phyloP scores from a whole-genome alignment of 2,113 vertebrate genomes.

The Lamprologus tigripictilis region DNA sequence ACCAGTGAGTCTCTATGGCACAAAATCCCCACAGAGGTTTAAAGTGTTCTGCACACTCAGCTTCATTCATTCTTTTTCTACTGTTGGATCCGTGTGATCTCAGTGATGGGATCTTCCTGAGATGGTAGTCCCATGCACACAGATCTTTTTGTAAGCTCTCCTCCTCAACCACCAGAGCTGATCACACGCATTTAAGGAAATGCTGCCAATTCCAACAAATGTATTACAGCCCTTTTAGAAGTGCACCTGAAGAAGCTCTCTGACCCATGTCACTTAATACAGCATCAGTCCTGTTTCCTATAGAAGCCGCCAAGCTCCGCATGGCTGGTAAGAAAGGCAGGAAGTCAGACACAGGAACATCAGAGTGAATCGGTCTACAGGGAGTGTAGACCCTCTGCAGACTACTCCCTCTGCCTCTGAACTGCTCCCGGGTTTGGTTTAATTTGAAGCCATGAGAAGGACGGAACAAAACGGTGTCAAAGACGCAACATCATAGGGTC shows the following conservation, averaged over 20 bases:
- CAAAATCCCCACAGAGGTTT: neutral
- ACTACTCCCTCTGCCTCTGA: neutral
- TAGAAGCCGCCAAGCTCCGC: rapidly evolving
- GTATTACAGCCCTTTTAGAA: neutral
- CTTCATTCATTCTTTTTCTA: neutral
- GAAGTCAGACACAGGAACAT: neutral
- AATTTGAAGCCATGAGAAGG: neutral
- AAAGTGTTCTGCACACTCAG: neutral
- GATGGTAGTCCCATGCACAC: neutral
- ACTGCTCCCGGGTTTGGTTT: neutral
- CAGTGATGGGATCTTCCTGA: neutral
- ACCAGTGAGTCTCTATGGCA: neutral
- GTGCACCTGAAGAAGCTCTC: neutral
- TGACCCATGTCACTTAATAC: neutral
- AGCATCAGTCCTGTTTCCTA: neutral
- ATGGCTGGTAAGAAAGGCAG: neutral
- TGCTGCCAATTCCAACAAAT: neutral
- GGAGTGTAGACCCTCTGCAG: neutral
- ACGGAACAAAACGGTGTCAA: rapidly evolving
- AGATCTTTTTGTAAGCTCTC: neutral
- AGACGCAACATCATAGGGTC: neutral
- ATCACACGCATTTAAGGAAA: neutral
- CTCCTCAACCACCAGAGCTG: neutral
- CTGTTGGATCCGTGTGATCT: neutral
- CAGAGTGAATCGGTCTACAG: neutral